A percentile compares a stretch with the other conserved stretches of the same genome.
phyloP scores from a whole-genome alignment of 2,113 vertebrate genomes.

The Butorides virescens region DNA sequence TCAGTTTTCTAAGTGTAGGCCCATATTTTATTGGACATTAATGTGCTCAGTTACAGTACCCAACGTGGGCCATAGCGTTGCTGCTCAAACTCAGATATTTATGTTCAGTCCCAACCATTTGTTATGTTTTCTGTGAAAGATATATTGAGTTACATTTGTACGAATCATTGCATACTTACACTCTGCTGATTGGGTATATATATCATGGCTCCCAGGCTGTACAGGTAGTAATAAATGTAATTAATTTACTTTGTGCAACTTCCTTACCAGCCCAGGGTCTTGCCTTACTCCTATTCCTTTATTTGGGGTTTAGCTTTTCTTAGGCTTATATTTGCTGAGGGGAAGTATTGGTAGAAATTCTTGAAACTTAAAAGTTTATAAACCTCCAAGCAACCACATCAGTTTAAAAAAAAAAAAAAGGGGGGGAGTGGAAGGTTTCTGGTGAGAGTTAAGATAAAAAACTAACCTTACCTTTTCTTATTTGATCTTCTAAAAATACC shows the following conservation, averaged over 20 bases:
- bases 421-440: neutral
- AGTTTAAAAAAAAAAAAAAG: neutral
- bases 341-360: neutral
- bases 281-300: neutral
- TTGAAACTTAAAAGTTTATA: neutral
- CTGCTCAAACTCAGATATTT: neutral
- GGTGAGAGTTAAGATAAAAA: neutral
- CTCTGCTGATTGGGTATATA: neutral
- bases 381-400: neutral
- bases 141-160: neutral
- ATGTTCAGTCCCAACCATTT: neutral
- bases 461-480: neutral
- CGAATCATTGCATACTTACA: neutral
- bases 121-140: neutral
- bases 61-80: neutral
- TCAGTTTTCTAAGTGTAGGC: neutral
- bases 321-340: neutral
- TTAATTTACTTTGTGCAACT: neutral
- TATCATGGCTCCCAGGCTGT: neutral
- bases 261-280: neutral
- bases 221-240: neutral
- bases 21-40: neutral
- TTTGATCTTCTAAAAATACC: neutral
- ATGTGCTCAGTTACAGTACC: neutral
- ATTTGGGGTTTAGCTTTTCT: neutral